A percentile compares a stretch with the other conserved stretches of the same genome.
These are phyloP conservation scores for Saccostrea cuccullata DNA, from an alignment of 1,140 invertebrate species.

Conservation along the genomic window DNA sequence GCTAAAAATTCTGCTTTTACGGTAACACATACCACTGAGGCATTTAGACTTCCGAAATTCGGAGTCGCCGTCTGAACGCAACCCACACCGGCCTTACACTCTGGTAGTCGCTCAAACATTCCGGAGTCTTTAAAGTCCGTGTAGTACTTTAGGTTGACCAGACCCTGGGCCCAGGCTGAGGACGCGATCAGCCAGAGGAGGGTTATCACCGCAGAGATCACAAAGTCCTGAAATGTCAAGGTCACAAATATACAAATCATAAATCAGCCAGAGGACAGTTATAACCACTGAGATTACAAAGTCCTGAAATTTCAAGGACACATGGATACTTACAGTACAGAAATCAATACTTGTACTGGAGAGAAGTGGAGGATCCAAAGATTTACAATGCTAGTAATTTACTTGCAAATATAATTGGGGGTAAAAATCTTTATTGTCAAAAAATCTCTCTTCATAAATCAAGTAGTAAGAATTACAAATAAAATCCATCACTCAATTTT, in stretches of 20 bases:
- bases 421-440: too few species aligned
- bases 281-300: conserved; percentile 83
- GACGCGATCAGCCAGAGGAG: conserved; percentile 85
- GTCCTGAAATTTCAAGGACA: conserved; percentile 80
- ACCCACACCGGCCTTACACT: conserved; percentile 41
- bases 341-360: too few species aligned
- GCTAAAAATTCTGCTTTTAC: too few species aligned
- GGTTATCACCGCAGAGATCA: conserved; percentile 82
- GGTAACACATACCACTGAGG: conserved; percentile 82
- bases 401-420: too few species aligned
- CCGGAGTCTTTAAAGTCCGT: conserved; percentile 77
- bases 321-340: neutral
- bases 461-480: too few species aligned
- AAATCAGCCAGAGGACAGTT: conserved; percentile 85
- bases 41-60: conserved; percentile 82
- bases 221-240: conserved; percentile 82
- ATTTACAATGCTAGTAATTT: too few species aligned
- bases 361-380: too few species aligned
- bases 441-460: too few species aligned
- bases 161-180: conserved; percentile 84
- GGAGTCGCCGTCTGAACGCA: conserved; percentile 72
- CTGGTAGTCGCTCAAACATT: conserved; percentile 60
- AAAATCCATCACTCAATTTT: too few species aligned
- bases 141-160: conserved; percentile 82
- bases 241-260: neutral